Evolutionary conservation across 2,797 vertebrate species (phyloP), one percentile per base, ranked within the genome.

Genomic region (Moxostoma hubbsi): DNA sequence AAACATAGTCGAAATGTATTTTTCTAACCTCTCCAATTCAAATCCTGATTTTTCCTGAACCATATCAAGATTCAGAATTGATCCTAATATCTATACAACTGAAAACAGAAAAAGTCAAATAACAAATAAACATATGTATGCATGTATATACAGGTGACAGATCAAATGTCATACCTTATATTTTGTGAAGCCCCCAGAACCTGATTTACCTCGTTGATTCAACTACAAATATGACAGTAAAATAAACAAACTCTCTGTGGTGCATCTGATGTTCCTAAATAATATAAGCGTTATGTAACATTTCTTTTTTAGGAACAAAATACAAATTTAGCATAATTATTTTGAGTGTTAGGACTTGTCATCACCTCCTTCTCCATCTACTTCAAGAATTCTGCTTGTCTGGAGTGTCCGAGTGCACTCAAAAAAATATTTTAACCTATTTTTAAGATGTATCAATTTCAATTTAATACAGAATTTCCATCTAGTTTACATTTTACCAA

Each of bases 31-130:
- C 93, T 80, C 91, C 85, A 81, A 99, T 94, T 99, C 96, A 81
- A 95, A 92, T 0, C 93, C 91, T 18, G 95, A 94, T 86, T 94
- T 98, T 76, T 94, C 94, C 89, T 92, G 90, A 82, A 98, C 93
- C 96, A 95, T 90, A 53, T 96, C 95, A 85, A 98, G 73, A 70
- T 98, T 96, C 51, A 99, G 91, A 90, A 99, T 92, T 0, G 97
- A 98, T 84, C 89, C 92, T 84, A 99, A 91, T 0, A 95, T 96
- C 98, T 98, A 89, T 24, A 86, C 89, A 57, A 58, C 36, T 55
- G 49, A 24, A 51, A 64, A 24, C 67, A 58, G 7, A 64, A 24
- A 5, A 11, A 43, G n/a, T 61, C 49, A 55, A 12, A 43, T 50
- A 11, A 50, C 3, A 61, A 7, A 18, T 4, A 62, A 9, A 24